These are phyloP conservation scores for Phania funesta DNA, from an alignment of 2,888 invertebrate genomes.

Conservation along the genomic window DNA sequence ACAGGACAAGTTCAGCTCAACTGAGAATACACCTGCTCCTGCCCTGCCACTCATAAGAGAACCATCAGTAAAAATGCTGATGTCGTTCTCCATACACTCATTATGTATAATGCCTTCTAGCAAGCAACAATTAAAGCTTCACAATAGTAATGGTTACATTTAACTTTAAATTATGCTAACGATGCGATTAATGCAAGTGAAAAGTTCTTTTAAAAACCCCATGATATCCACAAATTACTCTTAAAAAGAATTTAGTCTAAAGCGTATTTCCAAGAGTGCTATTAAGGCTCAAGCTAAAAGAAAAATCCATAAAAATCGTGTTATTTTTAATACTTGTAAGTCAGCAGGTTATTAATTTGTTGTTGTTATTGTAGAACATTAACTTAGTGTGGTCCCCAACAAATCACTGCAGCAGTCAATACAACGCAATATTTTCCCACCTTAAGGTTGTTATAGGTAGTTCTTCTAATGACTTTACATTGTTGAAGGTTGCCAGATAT, in stretches of 20 bases:
- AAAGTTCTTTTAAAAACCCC: conserved; percentile 17
- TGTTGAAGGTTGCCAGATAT: conserved; percentile 4
- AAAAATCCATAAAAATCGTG: conserved; percentile 30
- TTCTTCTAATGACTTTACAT: neutral
- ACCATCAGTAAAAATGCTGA: too few species aligned
- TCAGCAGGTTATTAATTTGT: conserved; percentile 64
- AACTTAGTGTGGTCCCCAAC: conserved; percentile 45
- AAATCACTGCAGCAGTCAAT: neutral
- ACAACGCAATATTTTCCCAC: conserved; percentile 10
- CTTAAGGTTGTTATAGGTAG: neutral
- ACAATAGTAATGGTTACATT: neutral
- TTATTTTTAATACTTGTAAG: conserved; percentile 60
- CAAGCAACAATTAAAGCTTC: neutral
- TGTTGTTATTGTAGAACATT: conserved; percentile 14
- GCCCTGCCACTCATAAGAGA: too few species aligned
- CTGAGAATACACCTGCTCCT: too few species aligned
- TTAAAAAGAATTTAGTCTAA: neutral
- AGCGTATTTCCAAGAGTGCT: neutral
- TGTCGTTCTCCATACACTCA: conserved; percentile 13
- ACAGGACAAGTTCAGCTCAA: too few species aligned
- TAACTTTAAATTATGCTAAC: conserved; percentile 31
- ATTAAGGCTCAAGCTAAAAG: neutral
- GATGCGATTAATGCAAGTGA: conserved; percentile 36
- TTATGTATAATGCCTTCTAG: neutral
- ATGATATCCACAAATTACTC: neutral